Evolutionary conservation across 2,797 vertebrate species (phyloP).

Genomic region (Accipiter minullus): DNA sequence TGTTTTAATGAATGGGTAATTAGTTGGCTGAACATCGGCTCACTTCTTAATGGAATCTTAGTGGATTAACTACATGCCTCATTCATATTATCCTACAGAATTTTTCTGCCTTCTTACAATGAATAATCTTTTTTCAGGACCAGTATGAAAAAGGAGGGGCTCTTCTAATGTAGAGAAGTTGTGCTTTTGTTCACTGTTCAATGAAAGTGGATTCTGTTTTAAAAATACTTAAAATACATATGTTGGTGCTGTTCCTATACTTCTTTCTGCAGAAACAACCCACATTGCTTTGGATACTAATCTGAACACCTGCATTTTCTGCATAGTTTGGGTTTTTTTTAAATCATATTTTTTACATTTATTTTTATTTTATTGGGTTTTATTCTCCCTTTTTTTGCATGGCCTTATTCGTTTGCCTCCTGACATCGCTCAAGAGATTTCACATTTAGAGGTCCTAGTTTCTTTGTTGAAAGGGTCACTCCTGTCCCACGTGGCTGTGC

Average conservation of each 20-base stretch:
- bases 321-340: not conserved
- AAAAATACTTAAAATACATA: not conserved
- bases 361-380: not conserved
- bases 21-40: constrained; percentile 48
- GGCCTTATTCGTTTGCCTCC: not conserved
- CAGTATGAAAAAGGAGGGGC: not conserved
- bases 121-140: not conserved
- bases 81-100: constrained; percentile 45
- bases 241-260: not conserved
- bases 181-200: not conserved
- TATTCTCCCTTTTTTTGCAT: not conserved
- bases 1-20: constrained; percentile 68
- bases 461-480: not conserved
- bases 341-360: not conserved
- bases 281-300: not conserved
- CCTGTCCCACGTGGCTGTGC: not conserved
- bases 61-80: constrained; percentile 54
- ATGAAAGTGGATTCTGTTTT: not conserved
- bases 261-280: not conserved
- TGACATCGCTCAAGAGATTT: not conserved
- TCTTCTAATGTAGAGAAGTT: not conserved
- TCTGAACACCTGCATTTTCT: not conserved
- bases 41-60: constrained; percentile 56
- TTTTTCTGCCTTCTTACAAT: not conserved
- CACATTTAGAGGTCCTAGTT: not conserved